Evolutionary conservation across 2,797 vertebrate species (phyloP), one percentile per base, ranked within the genome.

Genomic region (Enteromius treurensis): DNA sequence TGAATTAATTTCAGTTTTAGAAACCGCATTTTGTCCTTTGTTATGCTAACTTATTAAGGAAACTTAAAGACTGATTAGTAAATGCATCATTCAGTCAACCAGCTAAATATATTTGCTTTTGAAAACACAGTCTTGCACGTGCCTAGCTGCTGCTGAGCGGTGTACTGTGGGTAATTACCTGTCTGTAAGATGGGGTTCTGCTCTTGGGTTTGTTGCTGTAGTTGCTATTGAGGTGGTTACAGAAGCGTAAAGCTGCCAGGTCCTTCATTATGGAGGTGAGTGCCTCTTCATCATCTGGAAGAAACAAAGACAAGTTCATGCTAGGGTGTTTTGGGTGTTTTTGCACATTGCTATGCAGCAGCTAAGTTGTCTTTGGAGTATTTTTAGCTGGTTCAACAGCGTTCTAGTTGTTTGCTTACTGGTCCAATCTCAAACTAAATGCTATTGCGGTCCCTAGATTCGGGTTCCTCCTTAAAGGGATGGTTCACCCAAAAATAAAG

Each of bases 221-320:
- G 90, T 94, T 92, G 87, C 89, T 93, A 90, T 94, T 96, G 91
- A 91, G 91, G 87, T 94, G 91, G 86, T 95, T 96, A 82, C 95
- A 96, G 86, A 95, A 95, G 80, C 97, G 96, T 93, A 98, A 82
- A 0, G 97, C 97, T 42, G 96, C 96, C 89, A 98, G 92, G 90
- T 98, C 97, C 92, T 97, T 96, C 97, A 98, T 98, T 89, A 98
- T 98, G 88, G 97, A 97, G 91, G 97, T 96, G 58, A 98, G 95
- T 21, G 97, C 97, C 91, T 96, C 97, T 90, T 97, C 96, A 45
- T 97, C 97, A 64, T 97, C 97, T 97, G 86, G 19, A 86, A 53
- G 45, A 85, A 51, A 90, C 88, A 83, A 60, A 80, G 2, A 81
- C 1, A 51, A 47, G 67, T 37, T 70, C 5, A 51, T 53, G 49